Evolutionary conservation across 1,140 invertebrate species (phyloP), one percentile per base, ranked within the genome.

Genomic region (Trypoxylus dichotomus): DNA sequence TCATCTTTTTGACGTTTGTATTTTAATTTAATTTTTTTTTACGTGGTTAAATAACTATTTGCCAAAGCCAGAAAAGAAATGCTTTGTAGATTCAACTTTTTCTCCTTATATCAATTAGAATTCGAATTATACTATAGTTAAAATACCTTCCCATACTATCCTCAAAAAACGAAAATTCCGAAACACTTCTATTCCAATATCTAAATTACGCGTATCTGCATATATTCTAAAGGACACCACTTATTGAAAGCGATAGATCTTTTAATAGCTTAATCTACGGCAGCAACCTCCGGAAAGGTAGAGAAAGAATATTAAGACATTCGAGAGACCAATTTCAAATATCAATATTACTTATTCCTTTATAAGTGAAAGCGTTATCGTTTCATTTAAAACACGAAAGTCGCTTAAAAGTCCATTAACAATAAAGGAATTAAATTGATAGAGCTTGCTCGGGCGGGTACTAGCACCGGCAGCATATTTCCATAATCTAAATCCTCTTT

Each of bases 321-420:
- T 8, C 32, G 32, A 2, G 3, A 47, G 8, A 47, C 0, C 43
- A 15, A 47, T 47, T 47, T 47, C 15, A 47, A 47, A 47, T 47
- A 47, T 47, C 43, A 47, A 47, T 47, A 47, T 47, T 47, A 47
- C 43, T 47, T 47, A 47, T 19, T 47, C 43, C 13, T 47, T 47
- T 47, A 13, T 47, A 47, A 19, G 43, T 19, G 43, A 13, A 15
- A 15, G 43, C n/a, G 13, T 47, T 47, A 47, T 47, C 43, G 43
- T 47, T 47, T 47, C n/a, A 47, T 47, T 47, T 47, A 47, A 47
- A 47, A 47, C 43, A 15, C 43, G 11, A 63, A 63, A 63, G 19
- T 63, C 60, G 60, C 60, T 63, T 63, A 63, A 19, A 63, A 63
- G 19, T 63, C 60, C 60, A 63, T 63, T 63, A 63, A 63, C 60